These are phyloP conservation scores for Centropus bengalensis DNA, from an alignment of 2,113 vertebrate genomes.

Conservation along the genomic window DNA sequence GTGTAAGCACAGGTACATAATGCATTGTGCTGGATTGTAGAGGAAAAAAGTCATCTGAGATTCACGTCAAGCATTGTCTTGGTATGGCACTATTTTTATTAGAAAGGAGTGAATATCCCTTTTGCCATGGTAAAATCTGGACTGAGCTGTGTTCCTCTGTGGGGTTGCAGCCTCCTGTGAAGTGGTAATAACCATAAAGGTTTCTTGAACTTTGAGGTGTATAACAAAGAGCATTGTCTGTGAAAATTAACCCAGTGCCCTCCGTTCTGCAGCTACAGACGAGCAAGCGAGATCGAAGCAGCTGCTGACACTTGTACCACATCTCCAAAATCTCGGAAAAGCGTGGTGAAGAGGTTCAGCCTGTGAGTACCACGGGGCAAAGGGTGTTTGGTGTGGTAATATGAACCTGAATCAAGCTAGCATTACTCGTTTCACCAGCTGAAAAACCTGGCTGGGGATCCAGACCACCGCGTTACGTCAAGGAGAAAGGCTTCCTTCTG, in stretches of 20 bases:
- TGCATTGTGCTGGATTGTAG: accelerated
- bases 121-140: not conserved
- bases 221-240: not conserved
- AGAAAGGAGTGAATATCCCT: not conserved
- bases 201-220: not conserved
- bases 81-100: not conserved
- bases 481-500: not conserved
- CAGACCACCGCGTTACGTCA: not conserved
- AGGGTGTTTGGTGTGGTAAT: not conserved
- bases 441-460: not conserved
- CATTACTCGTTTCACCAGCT: not conserved
- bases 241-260: not conserved
- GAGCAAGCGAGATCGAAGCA: constrained; percentile 89
- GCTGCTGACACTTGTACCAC: constrained; percentile 83
- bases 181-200: not conserved
- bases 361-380: constrained; percentile 80
- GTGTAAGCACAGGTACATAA: not conserved
- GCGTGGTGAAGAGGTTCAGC: constrained; percentile 95
- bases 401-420: not conserved
- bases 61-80: not conserved
- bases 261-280: constrained; percentile 79
- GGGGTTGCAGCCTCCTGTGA: not conserved
- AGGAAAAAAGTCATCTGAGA: not conserved
- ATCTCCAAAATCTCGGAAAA: constrained; percentile 87
- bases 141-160: not conserved